Evolutionary conservation across 2,113 vertebrate species (phyloP), one percentile per base, ranked within the genome.

Genomic region (Trematocara unimaculatum): DNA sequence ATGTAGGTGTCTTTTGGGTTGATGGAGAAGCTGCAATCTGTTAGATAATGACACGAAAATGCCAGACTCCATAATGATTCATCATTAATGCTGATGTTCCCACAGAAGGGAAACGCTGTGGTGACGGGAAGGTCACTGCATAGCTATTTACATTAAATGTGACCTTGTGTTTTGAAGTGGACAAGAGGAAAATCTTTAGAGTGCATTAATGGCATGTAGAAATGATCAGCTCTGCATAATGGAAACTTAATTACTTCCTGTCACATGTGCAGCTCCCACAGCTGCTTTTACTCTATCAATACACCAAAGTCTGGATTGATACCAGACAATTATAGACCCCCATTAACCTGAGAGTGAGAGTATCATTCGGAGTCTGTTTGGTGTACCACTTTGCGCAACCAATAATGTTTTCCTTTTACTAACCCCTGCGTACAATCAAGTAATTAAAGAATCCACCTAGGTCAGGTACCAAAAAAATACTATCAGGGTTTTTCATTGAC

Each of bases 161-260:
- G 84, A 64, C 86, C 23, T 13, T 64, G 86, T 35, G 53, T 83
- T 86, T 84, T 79, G 29, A 67, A 88, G 62, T 5, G 11, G 26
- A 35, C 60, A 29, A 56, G 80, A 64, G 58, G 53, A 62, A 81
- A 84, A 89, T 87, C 89, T 89, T 83, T 85, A 38, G 23, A 83
- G 49, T 62, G 82, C 83, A 79, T 90, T 93, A 91, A 85, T 40
- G 64, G 84, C 86, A 72, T 38, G 54, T 58, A 62, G 79, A 92
- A 67, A 88, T 81, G 56, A 90, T 77, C 51, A 74, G 31, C 85
- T 81, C 29, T 42, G 11, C 55, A 78, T 88, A 93, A 92, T 89
- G 87, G 88, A 92, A 79, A 89, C 82, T 72, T 93, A 92, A 95
- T 94, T 89, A 93, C 88, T 92, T 95, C 92, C 91, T 84, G 72